Base-by-base conservation (phyloP, 2,888 invertebrate species). In the Temnothorax ravouxi region DNA sequence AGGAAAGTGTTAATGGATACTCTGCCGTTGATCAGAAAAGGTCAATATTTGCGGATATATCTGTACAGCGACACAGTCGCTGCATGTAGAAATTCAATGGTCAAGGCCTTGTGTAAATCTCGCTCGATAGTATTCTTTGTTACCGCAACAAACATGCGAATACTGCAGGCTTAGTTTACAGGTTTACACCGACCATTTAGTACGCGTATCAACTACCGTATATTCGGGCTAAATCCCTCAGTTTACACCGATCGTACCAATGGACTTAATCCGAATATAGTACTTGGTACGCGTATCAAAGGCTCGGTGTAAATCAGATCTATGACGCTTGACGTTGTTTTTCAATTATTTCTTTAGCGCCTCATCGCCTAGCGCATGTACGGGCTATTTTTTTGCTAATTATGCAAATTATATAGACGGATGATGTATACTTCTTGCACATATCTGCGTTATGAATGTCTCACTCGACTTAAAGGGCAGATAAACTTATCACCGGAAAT, bases 351-450 rank as follows among this genome's bases (percentile, higher is more conserved):
- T 59, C 3, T 5, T 77, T 9, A 41, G 4, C 15, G n/a, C 44
- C 11, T 41, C 56, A 13, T 41, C 25, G 25, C 2, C 18, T 64
- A 11, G 8, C 15, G 2, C n/a, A 29, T 34, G 9, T 66, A 2
- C n/a, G n/a, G 9, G 62, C 29, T 62, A 56, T 47, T 44, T 18
- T 18, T 59, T 47, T 56, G 79, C 21, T 71, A 71, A 71, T 59
- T 59, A 71, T 8, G 6, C 18, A n/a, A 34, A 56, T 52, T 52
- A 52, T 13, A 34, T 21, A 54, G 25, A 15, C 52, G 34, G 9
- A 34, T 29, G 5, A 15, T 13, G 44, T 44, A 3, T 1, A 54
- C 15, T 41, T 29, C 1, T 15, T 15, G 25, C 4, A 8, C n/a
- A 8, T n/a, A 41, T 18, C 3, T n/a, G 34, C 34, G 34, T 38